Evolutionary conservation across 2,888 invertebrate species (phyloP).

Genomic region (Leucophora obtusa): DNA sequence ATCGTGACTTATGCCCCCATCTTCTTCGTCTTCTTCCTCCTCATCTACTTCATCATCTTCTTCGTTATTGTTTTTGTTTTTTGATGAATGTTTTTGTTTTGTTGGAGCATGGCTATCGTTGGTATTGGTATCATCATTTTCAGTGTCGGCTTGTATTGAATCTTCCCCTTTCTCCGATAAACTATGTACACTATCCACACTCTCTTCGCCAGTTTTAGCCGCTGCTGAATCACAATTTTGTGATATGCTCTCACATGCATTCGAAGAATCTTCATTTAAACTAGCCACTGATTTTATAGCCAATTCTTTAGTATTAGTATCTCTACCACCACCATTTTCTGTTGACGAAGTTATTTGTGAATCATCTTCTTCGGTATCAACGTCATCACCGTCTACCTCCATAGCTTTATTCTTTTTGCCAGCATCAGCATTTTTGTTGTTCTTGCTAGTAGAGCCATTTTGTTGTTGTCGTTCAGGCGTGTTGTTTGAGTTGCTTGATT

Average conservation of each 20-base stretch:
- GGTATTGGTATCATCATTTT: slow-evolving; percentile 56
- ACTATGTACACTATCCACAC: slow-evolving; percentile 67
- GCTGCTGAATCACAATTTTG: slow-evolving; percentile 51
- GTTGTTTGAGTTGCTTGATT: slow-evolving; percentile 34
- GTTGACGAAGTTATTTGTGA: slow-evolving; percentile 76
- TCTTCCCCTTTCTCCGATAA: slow-evolving; percentile 61
- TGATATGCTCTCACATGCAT: slow-evolving; percentile 58
- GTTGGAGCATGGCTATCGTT: slow-evolving; percentile 43
- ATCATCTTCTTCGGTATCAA: slow-evolving; percentile 70
- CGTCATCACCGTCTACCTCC: slow-evolving; percentile 68
- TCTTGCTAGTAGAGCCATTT: slow-evolving; percentile 68
- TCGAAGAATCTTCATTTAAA: slow-evolving; percentile 61
- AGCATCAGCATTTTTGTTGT: slow-evolving; percentile 39
- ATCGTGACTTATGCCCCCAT: slow-evolving; percentile 69
- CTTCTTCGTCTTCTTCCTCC: slow-evolving; percentile 58
- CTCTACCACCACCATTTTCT: slow-evolving; percentile 68
- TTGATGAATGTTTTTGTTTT: slow-evolving; percentile 50
- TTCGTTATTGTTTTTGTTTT: slow-evolving; percentile 53
- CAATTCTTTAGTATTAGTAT: slow-evolving; percentile 29
- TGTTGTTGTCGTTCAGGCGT: slow-evolving; percentile 49
- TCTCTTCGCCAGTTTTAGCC: slow-evolving; percentile 63
- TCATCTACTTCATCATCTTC: neutral
- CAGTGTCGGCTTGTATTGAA: slow-evolving; percentile 48
- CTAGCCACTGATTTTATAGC: slow-evolving; percentile 34
- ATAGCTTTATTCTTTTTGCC: slow-evolving; percentile 65